phyloP scores from a whole-genome alignment of 2,797 vertebrate species.

The Bufotes viridis region DNA sequence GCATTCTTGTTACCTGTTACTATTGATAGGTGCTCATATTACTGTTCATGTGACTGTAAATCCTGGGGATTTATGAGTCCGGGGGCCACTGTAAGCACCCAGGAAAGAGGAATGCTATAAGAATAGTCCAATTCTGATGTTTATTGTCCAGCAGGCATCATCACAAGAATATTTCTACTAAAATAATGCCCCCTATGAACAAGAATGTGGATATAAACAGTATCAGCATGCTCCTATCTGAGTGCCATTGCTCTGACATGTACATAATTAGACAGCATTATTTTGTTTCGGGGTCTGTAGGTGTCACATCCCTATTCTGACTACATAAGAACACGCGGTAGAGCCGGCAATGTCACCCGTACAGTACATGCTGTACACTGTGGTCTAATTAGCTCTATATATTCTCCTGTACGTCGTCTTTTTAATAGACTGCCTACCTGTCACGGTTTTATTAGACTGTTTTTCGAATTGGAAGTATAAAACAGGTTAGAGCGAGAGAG shows the following conservation, averaged over 20 bases:
- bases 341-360: background rate
- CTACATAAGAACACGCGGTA: background rate
- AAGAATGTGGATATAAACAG: background rate
- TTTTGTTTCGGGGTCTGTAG: background rate
- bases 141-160: too few relatives aligned
- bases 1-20: too few relatives aligned
- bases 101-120: too few relatives aligned
- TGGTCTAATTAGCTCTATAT: constrained; percentile 36
- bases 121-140: too few relatives aligned
- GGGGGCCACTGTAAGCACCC: too few relatives aligned
- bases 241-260: background rate
- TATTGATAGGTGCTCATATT: too few relatives aligned
- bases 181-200: background rate
- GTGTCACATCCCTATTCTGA: background rate
- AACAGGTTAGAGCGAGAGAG: constrained; percentile 42
- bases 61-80: too few relatives aligned
- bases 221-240: background rate
- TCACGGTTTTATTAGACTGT: constrained; percentile 50
- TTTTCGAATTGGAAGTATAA: constrained; percentile 42
- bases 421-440: constrained; percentile 46
- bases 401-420: constrained; percentile 29
- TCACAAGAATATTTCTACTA: background rate
- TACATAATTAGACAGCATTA: background rate
- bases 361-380: constrained; percentile 9
- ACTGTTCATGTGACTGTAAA: too few relatives aligned